Evolutionary conservation across 2,797 vertebrate species (phyloP).

Genomic region (Sebastes minor): DNA sequence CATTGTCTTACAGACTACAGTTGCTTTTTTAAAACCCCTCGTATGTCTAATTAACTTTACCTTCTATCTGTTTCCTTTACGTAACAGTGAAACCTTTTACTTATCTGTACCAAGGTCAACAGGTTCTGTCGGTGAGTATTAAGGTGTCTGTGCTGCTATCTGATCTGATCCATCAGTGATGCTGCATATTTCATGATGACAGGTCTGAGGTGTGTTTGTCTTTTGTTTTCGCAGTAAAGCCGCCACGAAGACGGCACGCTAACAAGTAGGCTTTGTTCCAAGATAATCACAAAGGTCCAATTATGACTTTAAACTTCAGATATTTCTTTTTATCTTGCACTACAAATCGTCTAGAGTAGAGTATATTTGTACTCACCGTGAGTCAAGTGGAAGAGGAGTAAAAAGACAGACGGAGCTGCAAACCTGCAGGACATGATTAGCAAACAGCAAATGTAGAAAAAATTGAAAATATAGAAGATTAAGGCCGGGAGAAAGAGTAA

Average conservation of each 20-base stretch:
- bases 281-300: background rate
- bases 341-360: no score
- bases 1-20: background rate
- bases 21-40: background rate
- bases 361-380: constrained; percentile 43
- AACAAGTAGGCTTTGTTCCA: background rate
- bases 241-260: background rate
- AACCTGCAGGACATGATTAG: constrained; percentile 34
- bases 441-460: background rate
- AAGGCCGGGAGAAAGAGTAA: no score
- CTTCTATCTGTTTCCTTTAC: background rate
- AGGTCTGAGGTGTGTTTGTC: constrained; percentile 5
- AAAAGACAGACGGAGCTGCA: background rate
- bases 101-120: constrained; percentile 6
- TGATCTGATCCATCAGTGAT: constrained; percentile 22
- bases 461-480: accelerated
- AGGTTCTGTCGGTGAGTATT: background rate
- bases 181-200: background rate
- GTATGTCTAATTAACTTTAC: background rate
- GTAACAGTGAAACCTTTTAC: background rate
- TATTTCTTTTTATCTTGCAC: no score
- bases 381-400: constrained; percentile 11
- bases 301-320: background rate
- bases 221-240: constrained; percentile 10
- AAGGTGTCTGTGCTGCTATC: constrained; percentile 26